Base-by-base conservation (phyloP, 2,888 invertebrate species). In the Mimas tiliae region DNA sequence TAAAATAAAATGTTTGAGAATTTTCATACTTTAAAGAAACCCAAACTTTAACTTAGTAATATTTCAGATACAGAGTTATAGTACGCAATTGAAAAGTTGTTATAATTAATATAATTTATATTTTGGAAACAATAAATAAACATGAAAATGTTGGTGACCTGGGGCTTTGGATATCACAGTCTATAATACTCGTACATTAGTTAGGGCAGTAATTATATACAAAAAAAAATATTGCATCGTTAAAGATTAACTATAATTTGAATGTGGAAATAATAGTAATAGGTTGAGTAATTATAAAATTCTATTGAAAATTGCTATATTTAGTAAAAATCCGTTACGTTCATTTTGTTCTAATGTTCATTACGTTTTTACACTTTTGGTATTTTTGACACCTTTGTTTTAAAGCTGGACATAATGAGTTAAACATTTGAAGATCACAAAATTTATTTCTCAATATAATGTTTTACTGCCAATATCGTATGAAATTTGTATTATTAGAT, bases 231-330 rank as follows among this genome's bases (percentile, higher is more conserved):
- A 33, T 55, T 16, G 16, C 12, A 34, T 19, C 19, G 6, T 21
- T 58, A 42, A 42, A 11, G 42, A 58, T 42, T 58, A 1, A 34
- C 34, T 9, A 14, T 38, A 16, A 21, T 19, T 58, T 42, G 38
- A 38, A 58, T 58, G 58, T 58, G 19, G 58, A 19, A 19, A 58
- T 12, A 58, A 19, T 42, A 12, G 12, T 58, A 58, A 58, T 58
- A 42, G 9, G 58, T 58, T 42, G 42, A 38, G 19, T 19, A 42
- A 19, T 58, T 58, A 58, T 38, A 42, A 58, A 19, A 58, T 42
- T 42, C 58, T 58, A 12, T 16, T 42, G 16, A 16, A 38, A 38
- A 58, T 58, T 42, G 9, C 19, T 11, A 11, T 42, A 42, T 12
- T 38, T 6, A 58, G 6, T 42, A 19, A 58, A 34, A 55, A 58